These are phyloP conservation scores for Zoroaster sp. DNA, from an alignment of 53 echinoderm and acorn worm genomes.

Conservation along the genomic window DNA sequence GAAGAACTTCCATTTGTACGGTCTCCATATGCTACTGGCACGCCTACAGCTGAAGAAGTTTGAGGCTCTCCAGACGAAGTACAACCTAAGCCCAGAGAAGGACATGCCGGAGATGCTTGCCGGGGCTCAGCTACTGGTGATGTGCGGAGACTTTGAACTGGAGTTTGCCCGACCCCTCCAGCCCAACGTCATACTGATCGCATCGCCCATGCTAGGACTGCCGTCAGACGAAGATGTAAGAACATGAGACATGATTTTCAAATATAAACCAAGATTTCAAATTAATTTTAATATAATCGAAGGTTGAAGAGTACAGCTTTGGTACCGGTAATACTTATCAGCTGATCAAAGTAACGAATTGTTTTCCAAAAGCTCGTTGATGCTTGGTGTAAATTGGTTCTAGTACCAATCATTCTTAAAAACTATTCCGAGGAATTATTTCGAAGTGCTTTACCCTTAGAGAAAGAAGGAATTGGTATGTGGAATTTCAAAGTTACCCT, in stretches of 20 bases:
- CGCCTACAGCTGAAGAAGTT: background rate
- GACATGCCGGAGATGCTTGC: background rate
- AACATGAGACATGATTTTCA: background rate
- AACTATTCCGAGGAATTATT: too few relatives aligned
- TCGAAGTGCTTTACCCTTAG: too few relatives aligned
- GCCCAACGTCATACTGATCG: constrained; percentile 27
- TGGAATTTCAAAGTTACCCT: too few relatives aligned
- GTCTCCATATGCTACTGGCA: background rate
- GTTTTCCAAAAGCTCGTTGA: too few relatives aligned
- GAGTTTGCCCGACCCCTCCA: constrained; percentile 40
- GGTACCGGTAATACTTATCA: too few relatives aligned
- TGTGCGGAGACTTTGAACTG: constrained; percentile 8
- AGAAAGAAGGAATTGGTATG: too few relatives aligned
- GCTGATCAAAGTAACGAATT: too few relatives aligned
- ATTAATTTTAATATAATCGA: too few relatives aligned
- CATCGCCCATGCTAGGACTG: constrained; percentile 7
- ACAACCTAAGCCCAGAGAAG: constrained; percentile 30
- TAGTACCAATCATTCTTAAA: too few relatives aligned
- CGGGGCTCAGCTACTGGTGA: constrained; percentile 28
- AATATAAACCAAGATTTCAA: background rate
- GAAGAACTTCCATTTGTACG: background rate
- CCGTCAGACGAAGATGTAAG: too few relatives aligned
- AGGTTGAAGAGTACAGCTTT: too few relatives aligned
- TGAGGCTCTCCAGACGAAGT: background rate
- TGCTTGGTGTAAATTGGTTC: too few relatives aligned